Conservation (phyloP, 2,888 invertebrate species). For the Pelosia muscerda region DNA sequence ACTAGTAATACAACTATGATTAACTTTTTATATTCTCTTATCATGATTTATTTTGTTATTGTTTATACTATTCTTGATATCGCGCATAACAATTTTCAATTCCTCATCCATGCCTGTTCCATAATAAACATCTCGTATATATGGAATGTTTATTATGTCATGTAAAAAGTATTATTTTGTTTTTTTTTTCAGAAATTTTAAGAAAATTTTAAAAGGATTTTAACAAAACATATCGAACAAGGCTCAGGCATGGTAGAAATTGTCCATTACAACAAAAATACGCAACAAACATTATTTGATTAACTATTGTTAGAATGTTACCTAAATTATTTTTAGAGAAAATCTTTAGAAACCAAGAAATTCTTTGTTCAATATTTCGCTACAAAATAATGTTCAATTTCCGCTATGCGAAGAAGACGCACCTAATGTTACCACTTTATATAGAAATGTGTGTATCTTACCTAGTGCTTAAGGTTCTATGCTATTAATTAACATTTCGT, state of each 20-base stretch:
- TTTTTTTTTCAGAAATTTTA: background rate
- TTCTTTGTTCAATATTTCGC: constrained; percentile 41
- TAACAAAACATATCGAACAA: background rate
- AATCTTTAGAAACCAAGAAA: background rate
- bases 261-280: background rate
- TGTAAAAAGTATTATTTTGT: too few relatives aligned
- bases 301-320: constrained; percentile 3
- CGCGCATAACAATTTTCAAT: too few relatives aligned
- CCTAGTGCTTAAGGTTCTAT: background rate
- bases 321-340: background rate
- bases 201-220: background rate
- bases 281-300: background rate
- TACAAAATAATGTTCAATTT: constrained; percentile 59
- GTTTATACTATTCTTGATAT: background rate
- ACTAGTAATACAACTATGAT: too few relatives aligned
- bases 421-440: background rate
- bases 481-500: background rate
- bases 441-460: too few relatives aligned
- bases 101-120: too few relatives aligned
- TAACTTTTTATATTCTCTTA: too few relatives aligned
- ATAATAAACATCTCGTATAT: too few relatives aligned
- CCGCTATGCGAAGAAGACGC: constrained; percentile 37
- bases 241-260: background rate
- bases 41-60: background rate
- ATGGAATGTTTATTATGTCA: too few relatives aligned